phyloP scores from a whole-genome alignment of 2,888 invertebrate genomes.

The Adelphocoris suturalis region DNA sequence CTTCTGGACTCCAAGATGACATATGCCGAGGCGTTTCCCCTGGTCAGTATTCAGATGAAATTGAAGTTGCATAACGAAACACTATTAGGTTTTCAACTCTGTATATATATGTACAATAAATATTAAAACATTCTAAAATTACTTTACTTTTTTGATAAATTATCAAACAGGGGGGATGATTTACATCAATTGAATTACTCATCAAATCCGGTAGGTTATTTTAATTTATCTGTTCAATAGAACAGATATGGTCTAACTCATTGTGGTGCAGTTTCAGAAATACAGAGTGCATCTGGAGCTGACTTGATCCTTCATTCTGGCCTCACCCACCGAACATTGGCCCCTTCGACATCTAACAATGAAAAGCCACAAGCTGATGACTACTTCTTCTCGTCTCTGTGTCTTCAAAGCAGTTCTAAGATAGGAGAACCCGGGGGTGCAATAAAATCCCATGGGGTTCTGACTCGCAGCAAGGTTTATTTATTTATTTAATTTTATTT shows the following conservation, averaged over 20 bases:
- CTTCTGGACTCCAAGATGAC: constrained; percentile 47
- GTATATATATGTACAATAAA: no score
- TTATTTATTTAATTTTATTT: no score
- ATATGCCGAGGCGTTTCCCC: background rate
- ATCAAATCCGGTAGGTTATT: no score
- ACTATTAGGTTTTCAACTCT: no score
- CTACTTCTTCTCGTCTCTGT: constrained; percentile 77
- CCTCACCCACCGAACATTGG: background rate
- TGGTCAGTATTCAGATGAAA: background rate
- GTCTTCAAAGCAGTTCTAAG: constrained; percentile 84
- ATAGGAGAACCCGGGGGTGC: background rate
- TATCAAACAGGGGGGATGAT: no score
- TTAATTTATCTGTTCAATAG: no score
- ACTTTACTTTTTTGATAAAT: no score
- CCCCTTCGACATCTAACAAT: constrained; percentile 76
- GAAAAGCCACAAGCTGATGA: constrained; percentile 78
- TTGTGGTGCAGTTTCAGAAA: constrained; percentile 16
- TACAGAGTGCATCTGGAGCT: background rate
- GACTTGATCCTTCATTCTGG: constrained; percentile 2
- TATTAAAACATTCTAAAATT: no score
- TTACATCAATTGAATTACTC: no score
- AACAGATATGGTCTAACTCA: no score
- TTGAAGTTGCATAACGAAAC: no score
- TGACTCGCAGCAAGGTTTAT: constrained; percentile 67
- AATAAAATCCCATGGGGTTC: constrained; percentile 47